These are phyloP conservation scores for Nemotelus nigrinus DNA, from an alignment of 2,888 invertebrate species.

Conservation along the genomic window DNA sequence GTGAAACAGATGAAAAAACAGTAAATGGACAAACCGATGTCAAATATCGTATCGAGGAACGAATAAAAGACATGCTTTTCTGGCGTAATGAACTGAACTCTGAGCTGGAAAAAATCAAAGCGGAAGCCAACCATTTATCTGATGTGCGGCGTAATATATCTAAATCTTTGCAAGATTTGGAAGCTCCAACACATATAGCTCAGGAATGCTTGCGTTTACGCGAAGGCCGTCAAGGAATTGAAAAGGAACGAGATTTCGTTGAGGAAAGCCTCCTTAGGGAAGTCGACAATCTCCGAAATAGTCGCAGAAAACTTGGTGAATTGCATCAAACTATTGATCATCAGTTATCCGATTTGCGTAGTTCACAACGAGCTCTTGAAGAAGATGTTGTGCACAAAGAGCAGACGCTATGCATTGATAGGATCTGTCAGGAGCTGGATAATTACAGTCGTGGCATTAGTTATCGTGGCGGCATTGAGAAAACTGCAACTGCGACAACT, in stretches of 20 bases:
- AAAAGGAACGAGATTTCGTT: conserved; percentile 89
- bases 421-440: conserved; percentile 85
- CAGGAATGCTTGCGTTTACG: conserved; percentile 94
- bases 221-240: conserved; percentile 87
- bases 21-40: conserved; percentile 82
- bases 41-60: conserved; percentile 86
- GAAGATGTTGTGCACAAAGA: conserved; percentile 90
- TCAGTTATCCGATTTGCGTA: conserved; percentile 79
- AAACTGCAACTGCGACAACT: conserved; percentile 84
- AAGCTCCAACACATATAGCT: conserved; percentile 90
- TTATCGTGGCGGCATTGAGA: conserved; percentile 88
- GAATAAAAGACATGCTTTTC: conserved; percentile 90
- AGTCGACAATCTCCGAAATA: conserved; percentile 81
- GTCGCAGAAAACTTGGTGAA: conserved; percentile 79
- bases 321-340: conserved; percentile 72
- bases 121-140: conserved; percentile 78
- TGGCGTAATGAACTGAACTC: conserved; percentile 90
- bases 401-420: conserved; percentile 85
- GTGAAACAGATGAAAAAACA: conserved; percentile 84
- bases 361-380: conserved; percentile 87
- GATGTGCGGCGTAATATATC: conserved; percentile 76
- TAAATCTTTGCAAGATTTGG: conserved; percentile 79
- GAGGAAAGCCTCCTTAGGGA: conserved; percentile 88
- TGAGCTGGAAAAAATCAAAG: conserved; percentile 85
- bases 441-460: conserved; percentile 83